These are phyloP conservation scores for Synanceia verrucosa DNA, from an alignment of 2,797 vertebrate genomes.

Conservation along the genomic window DNA sequence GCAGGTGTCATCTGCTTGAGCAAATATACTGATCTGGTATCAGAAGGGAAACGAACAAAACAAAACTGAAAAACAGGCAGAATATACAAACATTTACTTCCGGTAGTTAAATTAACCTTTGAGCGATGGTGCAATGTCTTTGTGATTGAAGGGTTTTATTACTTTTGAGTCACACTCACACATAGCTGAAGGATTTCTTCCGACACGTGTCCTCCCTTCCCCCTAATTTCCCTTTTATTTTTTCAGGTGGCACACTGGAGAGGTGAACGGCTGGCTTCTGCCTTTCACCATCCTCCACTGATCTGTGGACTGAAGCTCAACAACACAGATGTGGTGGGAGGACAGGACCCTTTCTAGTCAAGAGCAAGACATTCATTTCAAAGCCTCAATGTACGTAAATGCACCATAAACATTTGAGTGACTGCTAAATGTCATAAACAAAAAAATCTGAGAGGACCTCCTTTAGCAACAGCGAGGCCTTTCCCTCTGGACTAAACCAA, in stretches of 20 bases:
- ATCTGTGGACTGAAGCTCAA: constrained; percentile 45
- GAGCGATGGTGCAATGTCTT: constrained; percentile 12
- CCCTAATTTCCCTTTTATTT: background rate
- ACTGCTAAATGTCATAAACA: constrained; percentile 8
- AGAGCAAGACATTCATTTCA: constrained; percentile 38
- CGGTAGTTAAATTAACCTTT: background rate
- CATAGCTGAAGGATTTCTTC: constrained; percentile 67
- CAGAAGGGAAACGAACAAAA: constrained; percentile 7
- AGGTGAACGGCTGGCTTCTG: constrained; percentile 40
- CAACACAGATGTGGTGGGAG: constrained; percentile 14
- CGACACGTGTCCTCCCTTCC: constrained; percentile 42
- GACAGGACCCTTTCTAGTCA: constrained; percentile 44
- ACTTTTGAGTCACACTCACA: background rate
- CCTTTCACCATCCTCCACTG: constrained; percentile 53
- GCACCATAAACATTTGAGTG: background rate
- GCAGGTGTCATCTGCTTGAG: background rate
- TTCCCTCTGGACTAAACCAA: constrained; percentile 9
- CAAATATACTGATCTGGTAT: constrained; percentile 10
- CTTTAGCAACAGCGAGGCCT: background rate
- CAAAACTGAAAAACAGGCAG: background rate
- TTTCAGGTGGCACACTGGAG: constrained; percentile 25
- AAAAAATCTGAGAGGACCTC: background rate
- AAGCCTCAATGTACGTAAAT: constrained; percentile 3
- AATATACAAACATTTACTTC: constrained; percentile 16
- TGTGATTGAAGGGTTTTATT: constrained; percentile 18